Base-by-base conservation (phyloP, 2,113 vertebrate genomes). In the Alectura lathami region DNA sequence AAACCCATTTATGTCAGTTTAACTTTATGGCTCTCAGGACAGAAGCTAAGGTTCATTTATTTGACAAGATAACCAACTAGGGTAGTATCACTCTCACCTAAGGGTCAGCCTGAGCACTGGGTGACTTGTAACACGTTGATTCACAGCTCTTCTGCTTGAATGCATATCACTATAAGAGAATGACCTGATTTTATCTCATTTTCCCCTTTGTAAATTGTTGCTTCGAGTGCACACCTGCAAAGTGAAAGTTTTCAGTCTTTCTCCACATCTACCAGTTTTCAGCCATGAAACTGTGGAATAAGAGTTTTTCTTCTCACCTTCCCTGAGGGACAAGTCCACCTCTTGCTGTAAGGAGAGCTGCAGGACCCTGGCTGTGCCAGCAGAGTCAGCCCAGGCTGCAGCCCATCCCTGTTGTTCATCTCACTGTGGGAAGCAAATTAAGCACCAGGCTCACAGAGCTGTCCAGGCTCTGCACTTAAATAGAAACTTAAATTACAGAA, bases 191-290 rank as follows among this genome's bases (percentile, higher is more conserved):
- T 78, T 60, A 11, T 59, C 11, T 48, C 40, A 4, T 32, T 60
- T 78, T 88, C 18, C 8, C 8, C 16, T 32, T 5, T 51, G 17
- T 48, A 56, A 75, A 67, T 22, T 54, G 11, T 13, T 36, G 13
- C 17, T 30, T 72, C 64, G 27, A 15, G 4, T 20, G 4, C 1
- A 3, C 53, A 8, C 3, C 21, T 54, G 8, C 0, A 0, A 83
- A 72, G 34, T 38, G 30, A 4, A 53, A 22, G 8, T 62, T 78
- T 74, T 64, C 13, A 9, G 7, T 0, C 77, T 95, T 87, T 74
- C 8, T 51, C 14, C 3, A 2, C 12, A 18, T 43, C 16, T 43
- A 45, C 47, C 26, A 47, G 3, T 70, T 87, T 38, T 21, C 50
- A 63, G 4, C 14, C 5, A 23, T 17, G 24, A 54, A 60, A 57